Base-by-base conservation (phyloP, 2,888 invertebrate species). In the Lissocephala sabroskyi region DNA sequence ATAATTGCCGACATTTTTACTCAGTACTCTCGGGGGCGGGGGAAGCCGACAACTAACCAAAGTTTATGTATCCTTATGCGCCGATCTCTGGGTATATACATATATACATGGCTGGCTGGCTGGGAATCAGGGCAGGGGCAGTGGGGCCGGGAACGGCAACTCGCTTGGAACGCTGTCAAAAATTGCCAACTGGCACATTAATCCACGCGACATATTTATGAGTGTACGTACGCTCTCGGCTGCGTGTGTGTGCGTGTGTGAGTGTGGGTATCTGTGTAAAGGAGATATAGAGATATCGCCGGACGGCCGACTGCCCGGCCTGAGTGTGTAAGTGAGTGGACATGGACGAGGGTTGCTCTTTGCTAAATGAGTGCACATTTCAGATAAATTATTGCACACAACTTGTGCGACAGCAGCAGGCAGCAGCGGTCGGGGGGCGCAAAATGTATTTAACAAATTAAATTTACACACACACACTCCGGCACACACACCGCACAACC, bases 361-460 rank as follows among this genome's bases (percentile, higher is more conserved):
- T 65, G 65, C 68, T 71, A 71, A 73, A 64, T 74, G 68, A 65
- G 63, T 65, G 65, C 67, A 73, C 76, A 77, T 67, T 74, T 65
- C 70, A 75, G 76, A 79, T 79, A 79, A 79, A 79, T 79, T 79
- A 79, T 79, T 71, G 75, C 66, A 68, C 62, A 77, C 75, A 71
- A 70, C 61, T 71, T 70, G 62, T 65, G 67, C 71, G 68, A 57
- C 68, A 71, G 26, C 16, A 26, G 17, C 14, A 17, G 29, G 7
- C 18, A 13, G 17, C 30, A 33, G n/a, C 29, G 16, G 59, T 65
- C 55, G 62, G n/a, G 61, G 32, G 61, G 59, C 70, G 62, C 65
- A 56, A 62, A 64, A 63, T 70, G 68, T 73, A 73, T 73, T 73
- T 67, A 75, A 73, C 74, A 75, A 74, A 75, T 76, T 71, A 71